A percentile compares a stretch with the other conserved stretches of the same genome.
phyloP scores from a whole-genome alignment of 2,888 invertebrate genomes.

The Cheilosia grossa region DNA sequence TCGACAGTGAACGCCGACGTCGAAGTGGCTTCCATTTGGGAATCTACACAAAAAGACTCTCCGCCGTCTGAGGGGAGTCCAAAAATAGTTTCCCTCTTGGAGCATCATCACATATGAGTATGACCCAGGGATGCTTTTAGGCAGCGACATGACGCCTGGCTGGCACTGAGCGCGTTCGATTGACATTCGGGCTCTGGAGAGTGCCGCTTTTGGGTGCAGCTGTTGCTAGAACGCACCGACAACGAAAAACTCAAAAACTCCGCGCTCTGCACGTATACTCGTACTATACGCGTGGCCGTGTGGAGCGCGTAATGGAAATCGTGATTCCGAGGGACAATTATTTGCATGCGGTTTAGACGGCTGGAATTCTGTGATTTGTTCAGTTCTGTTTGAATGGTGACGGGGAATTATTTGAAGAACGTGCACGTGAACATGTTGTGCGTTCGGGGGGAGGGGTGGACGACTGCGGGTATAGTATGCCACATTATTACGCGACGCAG shows the following conservation, averaged over 20 bases:
- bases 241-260: slow-evolving; percentile 17
- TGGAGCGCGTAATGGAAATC: slow-evolving; percentile 57
- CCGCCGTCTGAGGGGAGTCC: slow-evolving; percentile 41
- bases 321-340: slow-evolving; percentile 62
- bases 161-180: slow-evolving; percentile 29
- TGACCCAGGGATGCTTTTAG: slow-evolving; percentile 30
- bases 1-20: slow-evolving; percentile 17
- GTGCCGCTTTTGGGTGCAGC: slow-evolving; percentile 47
- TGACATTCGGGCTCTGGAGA: slow-evolving; percentile 15
- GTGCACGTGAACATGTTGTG: slow-evolving; percentile 3
- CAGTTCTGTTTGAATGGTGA: slow-evolving; percentile 15
- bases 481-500: slow-evolving; percentile 39
- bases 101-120: slow-evolving; percentile 13
- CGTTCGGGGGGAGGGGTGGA: neutral
- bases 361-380: slow-evolving; percentile 37
- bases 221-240: slow-evolving; percentile 44
- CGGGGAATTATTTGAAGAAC: slow-evolving; percentile 58
- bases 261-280: slow-evolving; percentile 49
- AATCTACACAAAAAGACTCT: slow-evolving; percentile 28
- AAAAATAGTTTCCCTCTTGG: slow-evolving; percentile 58
- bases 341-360: slow-evolving; percentile 62
- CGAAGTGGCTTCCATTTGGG: slow-evolving; percentile 53
- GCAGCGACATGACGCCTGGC: slow-evolving; percentile 40
- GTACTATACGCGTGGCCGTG: slow-evolving; percentile 39
- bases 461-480: neutral